Conservation (phyloP, 2,888 invertebrate species). For the Chymomyza fuscimana region DNA sequence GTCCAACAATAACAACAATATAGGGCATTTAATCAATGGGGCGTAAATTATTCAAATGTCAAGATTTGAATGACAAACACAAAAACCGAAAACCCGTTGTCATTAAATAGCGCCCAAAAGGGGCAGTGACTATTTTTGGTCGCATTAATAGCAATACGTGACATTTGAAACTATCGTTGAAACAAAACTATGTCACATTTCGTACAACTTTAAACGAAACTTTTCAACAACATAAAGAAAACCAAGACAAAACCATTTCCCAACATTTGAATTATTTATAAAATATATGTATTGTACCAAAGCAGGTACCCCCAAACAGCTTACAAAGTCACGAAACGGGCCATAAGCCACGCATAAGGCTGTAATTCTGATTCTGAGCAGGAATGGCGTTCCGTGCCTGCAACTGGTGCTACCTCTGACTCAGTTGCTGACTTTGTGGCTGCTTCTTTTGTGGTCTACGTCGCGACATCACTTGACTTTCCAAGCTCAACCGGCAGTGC, state of each 20-base stretch:
- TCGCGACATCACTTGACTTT: neutral
- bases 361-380: neutral
- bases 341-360: constrained; percentile 13
- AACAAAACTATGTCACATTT: neutral
- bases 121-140: neutral
- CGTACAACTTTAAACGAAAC: constrained; percentile 2
- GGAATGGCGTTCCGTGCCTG: neutral
- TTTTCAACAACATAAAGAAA: neutral
- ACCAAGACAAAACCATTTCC: constrained; percentile 4
- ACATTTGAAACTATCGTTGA: neutral
- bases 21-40: constrained; percentile 37
- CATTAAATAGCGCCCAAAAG: neutral
- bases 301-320: constrained; percentile 15
- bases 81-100: constrained; percentile 21
- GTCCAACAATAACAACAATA: neutral
- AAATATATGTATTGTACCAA: constrained; percentile 12
- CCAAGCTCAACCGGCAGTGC: neutral
- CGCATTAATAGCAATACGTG: neutral
- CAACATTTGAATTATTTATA: constrained; percentile 56
- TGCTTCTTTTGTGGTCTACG: neutral
- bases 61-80: constrained; percentile 21
- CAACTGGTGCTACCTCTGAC: neutral
- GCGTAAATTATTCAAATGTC: constrained; percentile 49
- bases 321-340: constrained; percentile 17
- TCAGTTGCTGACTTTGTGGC: neutral